Conservation (phyloP, 2,797 vertebrate species). For the Melanogrammus aeglefinus region DNA sequence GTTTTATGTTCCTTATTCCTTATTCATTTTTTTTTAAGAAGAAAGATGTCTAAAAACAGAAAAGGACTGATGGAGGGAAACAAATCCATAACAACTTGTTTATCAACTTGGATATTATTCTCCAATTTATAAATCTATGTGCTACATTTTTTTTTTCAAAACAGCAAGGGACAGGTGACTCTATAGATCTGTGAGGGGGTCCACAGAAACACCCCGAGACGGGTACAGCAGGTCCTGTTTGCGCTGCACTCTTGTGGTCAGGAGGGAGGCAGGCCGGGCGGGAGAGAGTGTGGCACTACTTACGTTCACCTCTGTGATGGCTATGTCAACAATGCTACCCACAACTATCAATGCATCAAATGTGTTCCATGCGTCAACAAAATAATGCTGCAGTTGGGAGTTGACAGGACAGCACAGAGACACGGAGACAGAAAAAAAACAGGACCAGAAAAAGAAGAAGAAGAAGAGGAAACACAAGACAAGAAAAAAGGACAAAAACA, state of each 20-base stretch:
- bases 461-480: conserved; percentile 66
- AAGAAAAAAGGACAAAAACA: conserved; percentile 43
- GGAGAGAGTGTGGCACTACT: conserved; percentile 79
- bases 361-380: conserved; percentile 99
- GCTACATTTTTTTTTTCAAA: background rate
- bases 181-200: too few species aligned
- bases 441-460: conserved; percentile 54
- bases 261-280: conserved; percentile 62
- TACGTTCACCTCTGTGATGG: conserved; percentile 99
- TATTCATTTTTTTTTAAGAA: background rate
- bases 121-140: background rate
- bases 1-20: too few species aligned
- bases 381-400: conserved; percentile 96
- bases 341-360: conserved; percentile 99
- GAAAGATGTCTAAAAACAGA: background rate
- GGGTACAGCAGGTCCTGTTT: background rate
- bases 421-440: conserved; percentile 50
- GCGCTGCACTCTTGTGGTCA: conserved; percentile 12
- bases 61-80: background rate
- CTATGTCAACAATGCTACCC: conserved; percentile 99
- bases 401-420: conserved; percentile 72
- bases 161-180: background rate
- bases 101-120: background rate
- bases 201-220: too few species aligned
- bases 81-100: background rate